These are phyloP conservation scores for Ganaspis sp. DNA, from an alignment of 1,140 invertebrate species.

Conservation along the genomic window DNA sequence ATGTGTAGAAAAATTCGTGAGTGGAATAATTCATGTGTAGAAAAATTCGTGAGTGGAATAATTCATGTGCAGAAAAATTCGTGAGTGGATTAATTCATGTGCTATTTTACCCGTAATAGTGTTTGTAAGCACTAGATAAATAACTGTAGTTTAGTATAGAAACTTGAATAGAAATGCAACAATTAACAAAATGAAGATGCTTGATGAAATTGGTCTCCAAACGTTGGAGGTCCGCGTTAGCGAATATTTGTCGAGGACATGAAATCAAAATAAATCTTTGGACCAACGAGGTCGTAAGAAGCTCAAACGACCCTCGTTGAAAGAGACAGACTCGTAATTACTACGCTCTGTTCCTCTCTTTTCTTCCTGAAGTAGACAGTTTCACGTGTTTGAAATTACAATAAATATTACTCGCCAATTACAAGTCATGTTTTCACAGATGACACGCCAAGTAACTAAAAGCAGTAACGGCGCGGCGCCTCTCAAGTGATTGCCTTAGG, in stretches of 20 bases:
- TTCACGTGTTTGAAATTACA: conserved; percentile 67
- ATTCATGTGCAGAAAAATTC: no score
- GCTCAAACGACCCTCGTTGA: conserved; percentile 36
- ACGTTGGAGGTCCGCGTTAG: background rate
- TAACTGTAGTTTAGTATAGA: no score
- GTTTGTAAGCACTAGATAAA: no score
- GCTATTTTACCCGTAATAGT: no score
- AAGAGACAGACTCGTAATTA: conserved; percentile 27
- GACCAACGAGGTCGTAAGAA: conserved; percentile 54
- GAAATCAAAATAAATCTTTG: conserved; percentile 53
- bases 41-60: no score
- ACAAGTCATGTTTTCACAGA: conserved; percentile 67
- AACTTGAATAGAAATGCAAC: no score
- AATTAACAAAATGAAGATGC: no score
- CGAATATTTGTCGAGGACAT: conserved; percentile 36
- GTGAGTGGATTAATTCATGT: no score
- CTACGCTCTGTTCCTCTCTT: background rate
- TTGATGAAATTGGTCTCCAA: background rate
- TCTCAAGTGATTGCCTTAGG: conserved; percentile 64
- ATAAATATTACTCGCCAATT: conserved; percentile 66
- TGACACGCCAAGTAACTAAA: conserved; percentile 51
- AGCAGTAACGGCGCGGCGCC: conserved; percentile 47
- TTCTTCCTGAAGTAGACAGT: conserved; percentile 9
- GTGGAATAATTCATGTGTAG: no score
- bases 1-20: no score